Percentiles rank a stretch among this genome's conserved stretches.
phyloP scores from a whole-genome alignment of 2,113 vertebrate genomes.

The Rhabdomys dilectus region DNA sequence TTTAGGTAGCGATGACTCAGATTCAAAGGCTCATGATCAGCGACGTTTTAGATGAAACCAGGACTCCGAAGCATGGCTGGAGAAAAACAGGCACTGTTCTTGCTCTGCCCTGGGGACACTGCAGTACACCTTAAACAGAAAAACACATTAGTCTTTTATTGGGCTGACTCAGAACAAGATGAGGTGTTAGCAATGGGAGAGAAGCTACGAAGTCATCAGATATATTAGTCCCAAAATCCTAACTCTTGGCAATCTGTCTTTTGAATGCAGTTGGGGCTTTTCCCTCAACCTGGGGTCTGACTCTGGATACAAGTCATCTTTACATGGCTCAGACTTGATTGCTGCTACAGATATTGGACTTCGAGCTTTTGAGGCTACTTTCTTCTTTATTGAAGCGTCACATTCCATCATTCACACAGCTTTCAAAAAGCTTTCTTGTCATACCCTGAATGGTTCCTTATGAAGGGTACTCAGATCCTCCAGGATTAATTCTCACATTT shows the following conservation, averaged over 20 bases:
- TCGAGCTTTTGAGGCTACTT: background rate
- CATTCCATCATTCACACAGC: background rate
- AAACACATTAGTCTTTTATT: background rate
- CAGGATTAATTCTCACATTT: background rate
- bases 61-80: background rate
- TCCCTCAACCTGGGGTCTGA: background rate
- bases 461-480: background rate
- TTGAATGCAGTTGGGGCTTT: background rate
- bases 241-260: conserved; percentile 26
- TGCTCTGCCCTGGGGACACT: background rate
- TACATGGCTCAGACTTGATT: background rate
- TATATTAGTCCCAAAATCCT: background rate
- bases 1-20: background rate
- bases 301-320: background rate
- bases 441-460: background rate
- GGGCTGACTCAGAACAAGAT: background rate
- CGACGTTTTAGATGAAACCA: background rate
- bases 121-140: background rate
- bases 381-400: background rate
- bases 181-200: background rate
- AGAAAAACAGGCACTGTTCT: background rate
- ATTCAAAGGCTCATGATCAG: background rate
- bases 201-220: background rate
- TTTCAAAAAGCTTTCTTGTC: background rate
- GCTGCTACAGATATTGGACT: background rate